These are phyloP conservation scores for Bradynema listronoti DNA, from an alignment of 1,140 invertebrate species.

Conservation along the genomic window DNA sequence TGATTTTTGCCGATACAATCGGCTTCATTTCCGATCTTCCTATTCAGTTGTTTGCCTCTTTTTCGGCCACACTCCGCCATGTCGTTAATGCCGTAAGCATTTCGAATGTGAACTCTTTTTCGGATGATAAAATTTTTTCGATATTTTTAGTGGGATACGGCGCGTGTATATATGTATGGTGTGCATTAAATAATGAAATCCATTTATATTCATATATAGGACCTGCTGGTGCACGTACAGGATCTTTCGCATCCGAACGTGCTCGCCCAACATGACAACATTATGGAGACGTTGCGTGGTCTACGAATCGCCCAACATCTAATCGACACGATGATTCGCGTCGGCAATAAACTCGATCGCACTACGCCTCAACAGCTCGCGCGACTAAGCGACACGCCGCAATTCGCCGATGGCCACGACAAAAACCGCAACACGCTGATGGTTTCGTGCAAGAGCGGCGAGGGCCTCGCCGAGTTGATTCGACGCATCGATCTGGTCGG, in stretches of 20 bases:
- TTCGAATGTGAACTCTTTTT: too few species aligned
- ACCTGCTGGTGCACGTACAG: conserved; percentile 74
- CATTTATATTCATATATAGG: too few species aligned
- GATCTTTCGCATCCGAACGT: conserved; percentile 75
- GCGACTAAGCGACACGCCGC: not conserved
- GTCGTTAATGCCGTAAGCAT: conserved; percentile 61
- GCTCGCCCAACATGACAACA: conserved; percentile 68
- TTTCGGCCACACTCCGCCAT: conserved; percentile 76
- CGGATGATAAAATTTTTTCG: too few species aligned
- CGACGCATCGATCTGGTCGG: conserved; percentile 24
- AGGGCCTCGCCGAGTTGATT: conserved; percentile 24
- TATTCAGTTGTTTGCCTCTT: conserved; percentile 72
- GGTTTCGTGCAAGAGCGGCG: conserved; percentile 35
- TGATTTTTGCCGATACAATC: conserved; percentile 73
- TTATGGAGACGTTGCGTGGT: conserved; percentile 66
- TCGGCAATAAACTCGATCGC: conserved; percentile 72
- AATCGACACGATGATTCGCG: conserved; percentile 67
- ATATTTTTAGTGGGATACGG: too few species aligned
- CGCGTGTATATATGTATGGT: too few species aligned
- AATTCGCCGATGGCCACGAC: conserved; percentile 1
- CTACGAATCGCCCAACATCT: conserved; percentile 63
- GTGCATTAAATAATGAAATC: too few species aligned
- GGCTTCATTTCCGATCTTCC: conserved; percentile 85
- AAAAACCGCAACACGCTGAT: conserved; percentile 13
- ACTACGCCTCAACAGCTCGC: too few species aligned